phyloP scores from a whole-genome alignment of 2,888 invertebrate species.

The Hydroisotoma schaefferi region DNA sequence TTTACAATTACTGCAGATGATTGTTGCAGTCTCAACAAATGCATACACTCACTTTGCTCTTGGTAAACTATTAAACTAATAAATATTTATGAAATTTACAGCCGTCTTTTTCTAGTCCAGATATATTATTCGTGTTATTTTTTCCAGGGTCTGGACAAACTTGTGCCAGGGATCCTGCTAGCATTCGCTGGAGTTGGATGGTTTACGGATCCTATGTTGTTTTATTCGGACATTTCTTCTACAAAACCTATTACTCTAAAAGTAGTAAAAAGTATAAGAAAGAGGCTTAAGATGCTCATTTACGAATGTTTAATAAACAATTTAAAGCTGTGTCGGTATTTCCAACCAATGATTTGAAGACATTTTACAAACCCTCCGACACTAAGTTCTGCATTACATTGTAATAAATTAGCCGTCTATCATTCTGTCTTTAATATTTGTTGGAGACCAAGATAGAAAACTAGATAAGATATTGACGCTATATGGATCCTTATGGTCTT shows the following conservation, averaged over 20 bases:
- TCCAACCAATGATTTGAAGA: no score
- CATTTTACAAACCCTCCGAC: no score
- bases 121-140: background rate
- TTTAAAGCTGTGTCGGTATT: no score
- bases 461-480: no score
- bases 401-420: no score
- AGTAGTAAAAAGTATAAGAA: conserved; percentile 15
- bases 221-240: conserved; percentile 32
- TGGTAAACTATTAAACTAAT: conserved; percentile 21
- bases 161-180: conserved; percentile 33
- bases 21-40: conserved; percentile 84
- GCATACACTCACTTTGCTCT: conserved; percentile 71
- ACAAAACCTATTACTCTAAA: conserved; percentile 28
- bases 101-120: background rate
- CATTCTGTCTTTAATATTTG: no score
- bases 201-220: conserved; percentile 30
- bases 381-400: no score
- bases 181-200: conserved; percentile 31
- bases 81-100: background rate
- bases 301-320: background rate
- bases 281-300: background rate
- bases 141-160: conserved; percentile 24
- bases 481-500: no score
- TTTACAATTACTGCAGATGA: conserved; percentile 88
- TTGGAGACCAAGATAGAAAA: no score